Conservation (phyloP, 2,113 vertebrate genomes). For the Candoia aspera region DNA sequence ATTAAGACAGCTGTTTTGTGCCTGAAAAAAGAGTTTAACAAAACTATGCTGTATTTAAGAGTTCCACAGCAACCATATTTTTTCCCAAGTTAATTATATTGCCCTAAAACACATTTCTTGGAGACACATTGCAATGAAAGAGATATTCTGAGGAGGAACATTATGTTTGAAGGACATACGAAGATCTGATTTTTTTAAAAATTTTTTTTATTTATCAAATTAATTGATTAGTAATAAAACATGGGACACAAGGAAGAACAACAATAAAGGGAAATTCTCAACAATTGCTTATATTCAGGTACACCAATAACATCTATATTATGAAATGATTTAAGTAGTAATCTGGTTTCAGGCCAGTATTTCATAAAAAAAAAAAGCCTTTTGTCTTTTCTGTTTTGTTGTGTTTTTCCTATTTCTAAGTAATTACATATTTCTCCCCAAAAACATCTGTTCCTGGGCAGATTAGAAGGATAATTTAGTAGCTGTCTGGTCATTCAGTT, state of each 20-base stretch:
- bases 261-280: not conserved
- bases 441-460: no score
- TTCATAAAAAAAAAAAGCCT: no score
- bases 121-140: not conserved
- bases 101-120: not conserved
- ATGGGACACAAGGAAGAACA: not conserved
- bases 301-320: no score
- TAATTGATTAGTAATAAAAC: not conserved
- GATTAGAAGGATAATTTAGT: no score
- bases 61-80: not conserved
- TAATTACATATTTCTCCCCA: no score
- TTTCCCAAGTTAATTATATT: not conserved
- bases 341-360: no score
- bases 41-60: not conserved
- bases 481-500: no score
- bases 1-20: slow-evolving; percentile 26
- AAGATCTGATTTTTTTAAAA: no score
- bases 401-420: no score
- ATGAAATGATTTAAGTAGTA: no score
- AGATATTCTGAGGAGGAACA: not conserved
- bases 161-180: not conserved
- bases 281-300: not conserved
- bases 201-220: no score
- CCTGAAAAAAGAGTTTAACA: slow-evolving; percentile 19
- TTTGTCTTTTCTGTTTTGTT: no score